phyloP scores from a whole-genome alignment of 2,888 invertebrate species.

The Aricia artaxerxes region DNA sequence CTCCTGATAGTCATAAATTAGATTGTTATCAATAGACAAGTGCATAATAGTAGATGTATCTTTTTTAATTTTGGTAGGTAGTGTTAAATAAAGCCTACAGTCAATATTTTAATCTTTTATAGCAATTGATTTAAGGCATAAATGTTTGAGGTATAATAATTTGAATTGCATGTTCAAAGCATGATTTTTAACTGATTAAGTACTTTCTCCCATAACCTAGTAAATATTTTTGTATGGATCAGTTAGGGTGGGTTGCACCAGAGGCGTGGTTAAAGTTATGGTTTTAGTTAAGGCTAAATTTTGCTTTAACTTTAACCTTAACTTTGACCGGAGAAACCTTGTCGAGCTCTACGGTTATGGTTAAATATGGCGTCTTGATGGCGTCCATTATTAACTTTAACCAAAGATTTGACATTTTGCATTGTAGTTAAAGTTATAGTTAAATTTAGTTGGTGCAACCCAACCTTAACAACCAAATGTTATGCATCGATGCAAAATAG shows the following conservation, averaged over 20 bases:
- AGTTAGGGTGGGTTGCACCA: neutral
- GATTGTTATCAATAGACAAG: slow-evolving; percentile 31
- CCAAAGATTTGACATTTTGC: too few species aligned
- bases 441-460: too few species aligned
- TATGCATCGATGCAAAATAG: too few species aligned
- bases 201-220: neutral
- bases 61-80: neutral
- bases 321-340: too few species aligned
- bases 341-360: too few species aligned
- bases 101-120: neutral
- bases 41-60: slow-evolving; percentile 36
- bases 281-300: too few species aligned
- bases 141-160: neutral
- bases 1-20: slow-evolving; percentile 60
- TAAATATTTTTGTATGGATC: neutral
- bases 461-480: too few species aligned
- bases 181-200: neutral
- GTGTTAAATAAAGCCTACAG: neutral
- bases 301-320: too few species aligned
- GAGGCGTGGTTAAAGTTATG: too few species aligned
- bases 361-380: too few species aligned
- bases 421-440: too few species aligned
- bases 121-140: neutral
- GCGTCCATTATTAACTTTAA: too few species aligned
- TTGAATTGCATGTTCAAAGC: neutral